Conservation (phyloP, 2,888 invertebrate genomes). For the Pteria penguin region DNA sequence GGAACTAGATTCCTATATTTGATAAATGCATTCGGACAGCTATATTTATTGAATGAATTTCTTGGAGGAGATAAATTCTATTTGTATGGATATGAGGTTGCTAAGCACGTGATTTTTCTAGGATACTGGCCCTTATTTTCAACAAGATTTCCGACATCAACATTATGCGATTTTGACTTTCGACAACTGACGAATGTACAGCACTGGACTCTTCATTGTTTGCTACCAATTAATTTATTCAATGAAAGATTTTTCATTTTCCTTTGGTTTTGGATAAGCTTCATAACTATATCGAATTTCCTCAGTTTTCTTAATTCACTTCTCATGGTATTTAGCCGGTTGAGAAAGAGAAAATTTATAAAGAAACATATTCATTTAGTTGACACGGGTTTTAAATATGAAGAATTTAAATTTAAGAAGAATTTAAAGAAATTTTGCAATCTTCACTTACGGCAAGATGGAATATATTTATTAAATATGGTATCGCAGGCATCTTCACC, state of each 20-base stretch:
- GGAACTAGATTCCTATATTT: slow-evolving; percentile 22
- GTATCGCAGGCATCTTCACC: slow-evolving; percentile 12
- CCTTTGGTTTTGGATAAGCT: slow-evolving; percentile 28
- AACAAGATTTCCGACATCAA: slow-evolving; percentile 18
- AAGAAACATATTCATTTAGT: slow-evolving; percentile 28
- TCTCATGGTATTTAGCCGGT: slow-evolving; percentile 10
- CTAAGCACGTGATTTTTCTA: slow-evolving; percentile 5
- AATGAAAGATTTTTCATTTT: slow-evolving; percentile 28
- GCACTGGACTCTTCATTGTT: slow-evolving; percentile 22
- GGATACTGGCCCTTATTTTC: slow-evolving; percentile 9
- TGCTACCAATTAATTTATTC: slow-evolving; percentile 23
- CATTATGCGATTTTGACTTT: slow-evolving; percentile 25
- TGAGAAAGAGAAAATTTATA: slow-evolving; percentile 4
- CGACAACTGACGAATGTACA: slow-evolving; percentile 28
- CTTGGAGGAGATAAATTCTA: slow-evolving; percentile 18
- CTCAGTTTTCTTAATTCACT: slow-evolving; percentile 15
- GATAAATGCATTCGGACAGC: slow-evolving; percentile 14
- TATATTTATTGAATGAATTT: slow-evolving; percentile 31
- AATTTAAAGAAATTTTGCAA: too few species aligned
- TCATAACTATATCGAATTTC: not conserved
- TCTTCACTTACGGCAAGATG: slow-evolving; percentile 24
- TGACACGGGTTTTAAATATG: slow-evolving; percentile 1
- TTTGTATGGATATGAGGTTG: slow-evolving; percentile 24
- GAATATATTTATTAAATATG: slow-evolving; percentile 18
- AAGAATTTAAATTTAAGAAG: not conserved